Evolutionary conservation across 2,888 invertebrate species (phyloP).

Genomic region (Lepidocyrtinus sp.): DNA sequence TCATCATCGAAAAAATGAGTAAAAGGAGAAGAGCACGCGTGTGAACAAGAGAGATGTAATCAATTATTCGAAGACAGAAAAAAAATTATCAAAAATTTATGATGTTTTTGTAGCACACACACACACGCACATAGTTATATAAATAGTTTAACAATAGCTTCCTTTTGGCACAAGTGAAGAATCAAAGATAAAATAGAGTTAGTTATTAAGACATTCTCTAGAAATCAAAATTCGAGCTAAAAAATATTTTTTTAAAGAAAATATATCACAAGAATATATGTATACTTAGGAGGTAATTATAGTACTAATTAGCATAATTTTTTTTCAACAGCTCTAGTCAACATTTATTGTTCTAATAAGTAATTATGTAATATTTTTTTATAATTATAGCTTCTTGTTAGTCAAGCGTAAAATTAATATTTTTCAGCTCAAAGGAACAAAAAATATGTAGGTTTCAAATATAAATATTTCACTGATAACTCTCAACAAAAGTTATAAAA

Average conservation of each 20-base stretch:
- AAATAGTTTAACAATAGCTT: background rate
- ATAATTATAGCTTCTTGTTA: background rate
- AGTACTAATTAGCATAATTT: slow-evolving; percentile 6
- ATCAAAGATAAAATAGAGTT: background rate
- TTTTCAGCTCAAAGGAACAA: background rate
- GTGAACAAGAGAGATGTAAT: slow-evolving; percentile 48
- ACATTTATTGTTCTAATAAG: background rate
- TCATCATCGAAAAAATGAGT: slow-evolving; percentile 20
- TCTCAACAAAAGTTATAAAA: too few relatives aligned
- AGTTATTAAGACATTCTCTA: background rate
- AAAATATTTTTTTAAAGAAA: background rate
- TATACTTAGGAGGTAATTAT: slow-evolving; percentile 1
- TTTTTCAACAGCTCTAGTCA: slow-evolving; percentile 10
- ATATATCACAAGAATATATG: background rate
- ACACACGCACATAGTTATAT: background rate
- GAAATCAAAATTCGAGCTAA: background rate
- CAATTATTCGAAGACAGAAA: slow-evolving; percentile 36
- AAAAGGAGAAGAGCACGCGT: slow-evolving; percentile 20
- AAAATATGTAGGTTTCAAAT: slow-evolving; percentile 7
- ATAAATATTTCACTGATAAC: too few relatives aligned
- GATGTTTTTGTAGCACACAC: slow-evolving; percentile 18
- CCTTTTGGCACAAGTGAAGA: background rate
- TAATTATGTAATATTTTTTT: background rate
- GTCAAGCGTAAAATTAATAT: background rate
- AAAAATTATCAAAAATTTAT: slow-evolving; percentile 1